These are phyloP conservation scores for Sinohyriopsis cumingii DNA, from an alignment of 2,888 invertebrate genomes.

Conservation along the genomic window DNA sequence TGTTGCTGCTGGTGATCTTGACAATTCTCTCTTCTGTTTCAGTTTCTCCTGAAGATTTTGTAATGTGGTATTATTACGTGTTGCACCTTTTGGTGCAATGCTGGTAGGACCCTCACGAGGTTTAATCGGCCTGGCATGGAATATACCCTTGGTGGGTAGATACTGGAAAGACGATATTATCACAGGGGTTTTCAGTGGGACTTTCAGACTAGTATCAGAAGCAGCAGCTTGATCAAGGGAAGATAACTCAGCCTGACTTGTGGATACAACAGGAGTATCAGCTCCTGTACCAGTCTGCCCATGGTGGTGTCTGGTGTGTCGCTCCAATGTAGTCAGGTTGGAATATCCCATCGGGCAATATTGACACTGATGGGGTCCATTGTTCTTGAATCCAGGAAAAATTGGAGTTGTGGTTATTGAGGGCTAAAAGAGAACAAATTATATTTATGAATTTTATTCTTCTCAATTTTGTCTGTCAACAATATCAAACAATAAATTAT, in stretches of 20 bases:
- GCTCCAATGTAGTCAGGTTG: conserved; percentile 27
- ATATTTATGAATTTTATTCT: too few species aligned
- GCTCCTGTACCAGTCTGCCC: conserved; percentile 10
- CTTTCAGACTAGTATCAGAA: conserved; percentile 1
- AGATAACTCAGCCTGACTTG: conserved; percentile 13
- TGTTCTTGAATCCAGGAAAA: conserved; percentile 7
- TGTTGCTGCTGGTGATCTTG: too few species aligned
- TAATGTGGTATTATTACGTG: conserved; percentile 11
- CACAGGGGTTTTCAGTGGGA: not conserved
- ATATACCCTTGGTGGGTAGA: conserved; percentile 9
- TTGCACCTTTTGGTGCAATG: conserved; percentile 13
- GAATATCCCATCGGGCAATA: conserved; percentile 52
- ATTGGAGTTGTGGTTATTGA: too few species aligned
- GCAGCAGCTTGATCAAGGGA: too few species aligned
- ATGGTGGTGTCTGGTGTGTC: conserved; percentile 37
- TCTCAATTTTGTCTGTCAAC: too few species aligned
- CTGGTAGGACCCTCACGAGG: not conserved
- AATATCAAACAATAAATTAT: too few species aligned
- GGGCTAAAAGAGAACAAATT: too few species aligned
- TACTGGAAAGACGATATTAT: conserved; percentile 12
- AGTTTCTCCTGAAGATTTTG: conserved; percentile 34
- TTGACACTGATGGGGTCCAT: conserved; percentile 35
- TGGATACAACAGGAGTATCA: conserved; percentile 14
- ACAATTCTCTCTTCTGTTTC: conserved; percentile 22
- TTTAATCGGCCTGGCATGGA: conserved; percentile 2